phyloP scores from a whole-genome alignment of 2,888 invertebrate species.

The Agrypnus murinus region DNA sequence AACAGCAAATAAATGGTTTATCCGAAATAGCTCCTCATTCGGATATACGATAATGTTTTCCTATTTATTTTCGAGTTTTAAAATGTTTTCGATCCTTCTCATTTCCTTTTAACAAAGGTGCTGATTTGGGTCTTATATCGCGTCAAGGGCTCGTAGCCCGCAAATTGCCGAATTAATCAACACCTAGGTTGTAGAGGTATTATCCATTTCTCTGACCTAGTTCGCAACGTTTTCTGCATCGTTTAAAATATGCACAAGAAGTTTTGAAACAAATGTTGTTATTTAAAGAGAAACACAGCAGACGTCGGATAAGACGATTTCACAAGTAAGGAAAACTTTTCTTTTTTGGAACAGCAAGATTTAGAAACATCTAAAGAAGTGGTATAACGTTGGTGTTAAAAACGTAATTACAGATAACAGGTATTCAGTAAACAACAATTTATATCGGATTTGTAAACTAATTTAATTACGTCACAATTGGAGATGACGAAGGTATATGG shows the following conservation, averaged over 20 bases:
- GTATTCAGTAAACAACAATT: too few species aligned
- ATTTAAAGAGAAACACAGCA: constrained; percentile 14
- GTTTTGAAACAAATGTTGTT: constrained; percentile 6
- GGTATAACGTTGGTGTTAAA: too few species aligned
- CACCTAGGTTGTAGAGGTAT: constrained; percentile 12
- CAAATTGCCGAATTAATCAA: constrained; percentile 47
- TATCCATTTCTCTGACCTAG: constrained; percentile 29
- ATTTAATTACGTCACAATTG: too few species aligned
- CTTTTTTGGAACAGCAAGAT: too few species aligned
- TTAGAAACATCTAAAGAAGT: too few species aligned
- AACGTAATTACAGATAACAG: too few species aligned
- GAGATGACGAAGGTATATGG: too few species aligned
- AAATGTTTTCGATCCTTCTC: constrained; percentile 45
- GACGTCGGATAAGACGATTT: constrained; percentile 10
- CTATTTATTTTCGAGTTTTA: constrained; percentile 49
- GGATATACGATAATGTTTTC: constrained; percentile 46
- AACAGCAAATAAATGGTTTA: constrained; percentile 36
- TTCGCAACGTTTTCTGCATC: constrained; percentile 18
- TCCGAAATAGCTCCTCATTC: constrained; percentile 39
- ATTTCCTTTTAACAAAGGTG: constrained; percentile 45
- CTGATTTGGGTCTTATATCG: constrained; percentile 38
- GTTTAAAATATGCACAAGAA: constrained; percentile 37
- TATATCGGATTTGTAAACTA: too few species aligned
- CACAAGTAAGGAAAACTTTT: too few species aligned
- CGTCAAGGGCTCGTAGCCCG: constrained; percentile 37